Percentiles rank a stretch among this genome's conserved stretches.
Evolutionary conservation across 1,140 invertebrate species (phyloP).

Genomic region (Pseudomyrmex pallidus): DNA sequence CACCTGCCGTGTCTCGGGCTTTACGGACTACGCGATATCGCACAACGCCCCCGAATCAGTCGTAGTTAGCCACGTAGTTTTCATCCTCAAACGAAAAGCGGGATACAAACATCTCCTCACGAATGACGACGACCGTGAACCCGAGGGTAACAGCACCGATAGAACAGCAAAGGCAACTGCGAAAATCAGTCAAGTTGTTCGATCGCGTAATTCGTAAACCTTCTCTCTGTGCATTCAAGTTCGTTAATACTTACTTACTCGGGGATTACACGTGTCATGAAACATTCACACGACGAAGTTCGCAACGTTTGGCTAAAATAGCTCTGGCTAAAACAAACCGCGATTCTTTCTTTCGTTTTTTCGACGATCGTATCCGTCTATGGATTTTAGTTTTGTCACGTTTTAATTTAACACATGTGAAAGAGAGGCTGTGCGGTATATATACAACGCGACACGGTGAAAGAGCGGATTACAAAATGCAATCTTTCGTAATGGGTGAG

Average conservation of each 20-base stretch:
- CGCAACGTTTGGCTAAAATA: too few relatives aligned
- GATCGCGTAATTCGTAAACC: conserved; percentile 60
- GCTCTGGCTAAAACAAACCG: background rate
- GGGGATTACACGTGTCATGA: too few relatives aligned
- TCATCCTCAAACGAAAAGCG: conserved; percentile 82
- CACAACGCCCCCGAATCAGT: conserved; percentile 81
- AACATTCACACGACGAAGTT: too few relatives aligned
- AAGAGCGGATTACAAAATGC: conserved; percentile 72
- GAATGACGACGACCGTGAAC: conserved; percentile 53
- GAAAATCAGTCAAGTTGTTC: conserved; percentile 68
- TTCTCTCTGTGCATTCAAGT: conserved; percentile 17
- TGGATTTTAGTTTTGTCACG: conserved; percentile 22
- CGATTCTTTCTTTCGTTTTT: background rate
- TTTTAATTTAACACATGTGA: conserved; percentile 27
- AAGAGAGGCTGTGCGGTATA: conserved; percentile 31
- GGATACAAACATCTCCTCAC: conserved; percentile 79
- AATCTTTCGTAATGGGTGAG: conserved; percentile 73
- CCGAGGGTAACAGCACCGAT: conserved; percentile 9
- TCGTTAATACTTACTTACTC: conserved; percentile 53
- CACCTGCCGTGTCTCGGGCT: conserved; percentile 52
- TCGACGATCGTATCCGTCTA: background rate
- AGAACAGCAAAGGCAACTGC: conserved; percentile 7
- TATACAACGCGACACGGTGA: conserved; percentile 48
- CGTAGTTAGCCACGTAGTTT: conserved; percentile 83
- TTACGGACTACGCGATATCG: conserved; percentile 46